Evolutionary conservation across 2,888 invertebrate genomes (phyloP).

Genomic region (Tanypteryx hageni): DNA sequence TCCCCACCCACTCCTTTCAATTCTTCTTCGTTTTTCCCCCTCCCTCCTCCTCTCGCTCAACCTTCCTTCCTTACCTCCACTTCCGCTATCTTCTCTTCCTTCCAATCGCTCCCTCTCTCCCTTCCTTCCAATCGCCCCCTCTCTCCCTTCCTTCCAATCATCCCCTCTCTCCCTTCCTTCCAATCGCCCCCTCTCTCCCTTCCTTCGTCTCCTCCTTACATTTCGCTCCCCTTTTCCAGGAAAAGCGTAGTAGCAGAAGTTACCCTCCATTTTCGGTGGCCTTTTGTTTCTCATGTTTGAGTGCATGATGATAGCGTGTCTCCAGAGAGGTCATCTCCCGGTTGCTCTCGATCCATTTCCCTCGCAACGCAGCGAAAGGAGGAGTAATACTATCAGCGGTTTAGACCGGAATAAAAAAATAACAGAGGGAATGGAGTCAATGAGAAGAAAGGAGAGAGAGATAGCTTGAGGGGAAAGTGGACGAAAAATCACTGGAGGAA

Average conservation of each 20-base stretch:
- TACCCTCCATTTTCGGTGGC: no score
- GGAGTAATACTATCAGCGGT: neutral
- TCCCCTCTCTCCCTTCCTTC: neutral
- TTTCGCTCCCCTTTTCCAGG: neutral
- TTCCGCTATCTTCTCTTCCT: no score
- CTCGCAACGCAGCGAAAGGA: neutral
- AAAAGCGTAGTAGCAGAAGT: no score
- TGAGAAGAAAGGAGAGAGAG: neutral
- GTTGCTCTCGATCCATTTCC: neutral
- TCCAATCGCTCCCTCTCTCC: no score
- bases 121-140: neutral
- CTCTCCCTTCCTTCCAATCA: neutral
- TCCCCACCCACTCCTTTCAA: no score
- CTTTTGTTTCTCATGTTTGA: neutral
- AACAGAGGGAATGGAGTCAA: neutral
- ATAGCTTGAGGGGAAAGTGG: neutral
- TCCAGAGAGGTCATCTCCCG: neutral
- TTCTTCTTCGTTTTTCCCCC: no score
- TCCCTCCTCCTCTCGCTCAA: no score
- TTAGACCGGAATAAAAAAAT: neutral
- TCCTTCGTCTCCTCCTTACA: neutral
- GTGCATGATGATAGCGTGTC: neutral
- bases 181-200: neutral
- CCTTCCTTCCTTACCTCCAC: no score
- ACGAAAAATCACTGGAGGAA: neutral